These are phyloP conservation scores for Poecilia velifera DNA, from an alignment of 2,797 vertebrate species.

Conservation along the genomic window DNA sequence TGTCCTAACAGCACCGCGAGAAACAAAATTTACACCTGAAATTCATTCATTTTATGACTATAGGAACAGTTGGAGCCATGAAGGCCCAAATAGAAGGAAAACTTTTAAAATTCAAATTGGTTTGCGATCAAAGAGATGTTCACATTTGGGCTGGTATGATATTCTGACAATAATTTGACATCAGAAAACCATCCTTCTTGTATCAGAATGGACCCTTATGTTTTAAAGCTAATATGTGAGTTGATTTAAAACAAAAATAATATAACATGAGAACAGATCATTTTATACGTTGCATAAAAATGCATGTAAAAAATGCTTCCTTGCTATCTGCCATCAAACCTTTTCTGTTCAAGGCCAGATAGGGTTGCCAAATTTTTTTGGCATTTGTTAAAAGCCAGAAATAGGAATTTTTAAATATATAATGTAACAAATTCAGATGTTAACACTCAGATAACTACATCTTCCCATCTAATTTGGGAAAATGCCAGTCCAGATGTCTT, in stretches of 20 bases:
- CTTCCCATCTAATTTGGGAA: neutral
- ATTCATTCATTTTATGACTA: neutral
- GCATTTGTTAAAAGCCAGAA: neutral
- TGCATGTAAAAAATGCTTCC: neutral
- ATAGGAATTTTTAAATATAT: neutral
- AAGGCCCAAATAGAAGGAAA: neutral
- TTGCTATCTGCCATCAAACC: neutral
- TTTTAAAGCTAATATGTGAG: neutral
- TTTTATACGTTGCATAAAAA: neutral
- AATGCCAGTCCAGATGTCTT: neutral
- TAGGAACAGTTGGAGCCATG: neutral
- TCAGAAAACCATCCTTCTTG: neutral
- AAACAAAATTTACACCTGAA: neutral
- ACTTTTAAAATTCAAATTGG: neutral
- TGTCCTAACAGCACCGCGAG: slow-evolving; percentile 3
- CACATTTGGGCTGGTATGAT: neutral
- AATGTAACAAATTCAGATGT: neutral
- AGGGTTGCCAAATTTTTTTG: neutral
- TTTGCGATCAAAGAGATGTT: neutral
- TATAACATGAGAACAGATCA: neutral
- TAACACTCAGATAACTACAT: neutral
- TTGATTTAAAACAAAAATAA: neutral
- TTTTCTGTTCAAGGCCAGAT: neutral
- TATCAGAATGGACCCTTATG: neutral
- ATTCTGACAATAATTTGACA: neutral